Base-by-base conservation (phyloP, 2,888 invertebrate genomes). In the Xestia rhomboidea region DNA sequence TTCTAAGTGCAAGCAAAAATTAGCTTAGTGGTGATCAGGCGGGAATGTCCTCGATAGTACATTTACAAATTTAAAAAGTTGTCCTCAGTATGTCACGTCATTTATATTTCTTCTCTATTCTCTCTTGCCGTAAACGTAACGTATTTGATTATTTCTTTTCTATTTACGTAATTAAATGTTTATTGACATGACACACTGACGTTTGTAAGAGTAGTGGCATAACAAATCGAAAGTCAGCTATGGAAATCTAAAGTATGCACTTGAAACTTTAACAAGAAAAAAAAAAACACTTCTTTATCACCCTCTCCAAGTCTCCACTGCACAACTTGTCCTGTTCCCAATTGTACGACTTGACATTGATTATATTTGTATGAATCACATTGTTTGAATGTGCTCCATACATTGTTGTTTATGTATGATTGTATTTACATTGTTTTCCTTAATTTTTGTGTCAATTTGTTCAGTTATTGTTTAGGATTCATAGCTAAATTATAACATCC, bases 311-410 rank as follows among this genome's bases (percentile, higher is more conserved):
- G n/a, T n/a, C n/a, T n/a, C 1, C 0, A 13, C 21, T 44, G 74
- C 0, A 7, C 46, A 71, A 57, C n/a, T 87, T 74, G 71, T 49
- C 38, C 7, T 85, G 86, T 62, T 77, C 77, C 15, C 60, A 70
- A 77, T 27, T 64, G 73, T 82, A 79, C 38, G 0, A 46, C 73
- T 76, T 74, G 81, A 75, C 79, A 77, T 85, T 85, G 77, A 82
- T 82, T 72, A 18, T 76, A 51, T 72, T 74, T 68, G 68, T 62
- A 38, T 79, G 70, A 84, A 46, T 75, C 75, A 81, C 41, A 49
- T 44, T 84, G 74, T 80, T 67, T 68, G 27, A 62, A 66, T 46
- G 51, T 66, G 15, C 34, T 54, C n/a, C 21, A 0, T 38, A 66
- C 38, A 83, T 24, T 66, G 41, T 68, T 62, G 11, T 73, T 10